Evolutionary conservation across 2,888 invertebrate genomes (phyloP).

Genomic region (Aphidius colemani): DNA sequence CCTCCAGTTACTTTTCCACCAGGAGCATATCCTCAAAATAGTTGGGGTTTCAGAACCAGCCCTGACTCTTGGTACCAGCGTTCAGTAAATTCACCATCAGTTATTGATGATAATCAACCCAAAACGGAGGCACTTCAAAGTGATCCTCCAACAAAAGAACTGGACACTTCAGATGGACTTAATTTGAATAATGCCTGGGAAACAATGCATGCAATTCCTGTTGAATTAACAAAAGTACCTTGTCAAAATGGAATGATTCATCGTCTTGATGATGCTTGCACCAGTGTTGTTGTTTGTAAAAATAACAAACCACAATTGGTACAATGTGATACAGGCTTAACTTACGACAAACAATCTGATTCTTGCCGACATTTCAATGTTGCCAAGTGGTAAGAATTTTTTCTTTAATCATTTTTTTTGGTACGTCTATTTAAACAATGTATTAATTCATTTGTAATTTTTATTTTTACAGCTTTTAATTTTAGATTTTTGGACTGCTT

Average conservation of each 20-base stretch:
- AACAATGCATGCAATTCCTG: conserved; percentile 42
- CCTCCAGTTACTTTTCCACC: conserved; percentile 38
- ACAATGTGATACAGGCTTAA: conserved; percentile 44
- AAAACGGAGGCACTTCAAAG: conserved; percentile 10
- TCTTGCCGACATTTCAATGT: conserved; percentile 46
- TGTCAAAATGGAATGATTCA: conserved; percentile 49
- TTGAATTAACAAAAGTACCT: conserved; percentile 40
- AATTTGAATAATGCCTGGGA: conserved; percentile 45
- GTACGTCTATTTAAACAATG: no score
- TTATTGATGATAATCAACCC: conserved; percentile 37
- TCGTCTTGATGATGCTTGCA: conserved; percentile 47
- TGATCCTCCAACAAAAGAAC: conserved; percentile 14
- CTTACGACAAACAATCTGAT: conserved; percentile 49
- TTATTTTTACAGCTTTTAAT: no score
- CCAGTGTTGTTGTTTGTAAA: conserved; percentile 49
- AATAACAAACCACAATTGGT: conserved; percentile 45
- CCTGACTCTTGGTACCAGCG: conserved; percentile 46
- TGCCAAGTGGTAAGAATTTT: conserved; percentile 43
- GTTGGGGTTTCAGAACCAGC: conserved; percentile 35
- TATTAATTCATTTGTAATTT: no score
- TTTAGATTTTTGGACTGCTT: no score
- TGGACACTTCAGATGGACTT: conserved; percentile 27
- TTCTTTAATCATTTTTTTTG: no score
- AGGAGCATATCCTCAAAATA: conserved; percentile 37
- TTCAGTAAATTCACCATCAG: conserved; percentile 35